Base-by-base conservation (phyloP, 2,888 invertebrate genomes). In the Bimastos eiseni region DNA sequence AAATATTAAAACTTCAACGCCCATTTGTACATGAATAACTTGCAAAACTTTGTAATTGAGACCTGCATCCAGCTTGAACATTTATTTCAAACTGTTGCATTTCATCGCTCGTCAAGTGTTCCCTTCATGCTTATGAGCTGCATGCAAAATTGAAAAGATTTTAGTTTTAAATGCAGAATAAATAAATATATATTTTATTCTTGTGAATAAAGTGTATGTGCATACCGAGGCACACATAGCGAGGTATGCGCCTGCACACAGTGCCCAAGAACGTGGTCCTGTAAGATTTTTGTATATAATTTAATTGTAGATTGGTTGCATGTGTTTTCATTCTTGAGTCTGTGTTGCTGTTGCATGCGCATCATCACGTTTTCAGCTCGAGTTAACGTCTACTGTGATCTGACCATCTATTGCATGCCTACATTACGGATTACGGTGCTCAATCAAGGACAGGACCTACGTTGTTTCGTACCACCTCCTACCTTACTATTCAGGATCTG, bases 381-480 rank as follows among this genome's bases (percentile, higher is more conserved):
- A 37, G 70, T n/a, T n/a, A n/a, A 24, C 86, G n/a, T 36, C 86
- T 36, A 36, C 86, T 86, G 86, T 86, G 86, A 86, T 86, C 86
- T 36, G 86, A 37, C 37, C 86, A 86, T 86, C 86, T 86, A 86
- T 86, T 86, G 86, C 86, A 86, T 86, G 86, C 86, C 37, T 86
- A 86, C 37, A 86, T 86, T 37, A 86, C 86, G 86, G 86, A 34
- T 34, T 36, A 86, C n/a, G 86, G 86, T 86, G 86, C 86, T 86
- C 86, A 86, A 86, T 86, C 34, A 86, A 86, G 6, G 70, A 70
- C 86, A 86, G 86, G 86, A 86, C 86, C 86, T 34, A 17, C 36
- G 37, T 86, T 86, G 34, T 86, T 86, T 86, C 86, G n/a, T 86
- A 86, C 86, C 86, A 86, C 86, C 86, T 86, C 86, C 37, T 86